Conservation (phyloP, 2,888 invertebrate genomes). For the Chrysolina americana region DNA sequence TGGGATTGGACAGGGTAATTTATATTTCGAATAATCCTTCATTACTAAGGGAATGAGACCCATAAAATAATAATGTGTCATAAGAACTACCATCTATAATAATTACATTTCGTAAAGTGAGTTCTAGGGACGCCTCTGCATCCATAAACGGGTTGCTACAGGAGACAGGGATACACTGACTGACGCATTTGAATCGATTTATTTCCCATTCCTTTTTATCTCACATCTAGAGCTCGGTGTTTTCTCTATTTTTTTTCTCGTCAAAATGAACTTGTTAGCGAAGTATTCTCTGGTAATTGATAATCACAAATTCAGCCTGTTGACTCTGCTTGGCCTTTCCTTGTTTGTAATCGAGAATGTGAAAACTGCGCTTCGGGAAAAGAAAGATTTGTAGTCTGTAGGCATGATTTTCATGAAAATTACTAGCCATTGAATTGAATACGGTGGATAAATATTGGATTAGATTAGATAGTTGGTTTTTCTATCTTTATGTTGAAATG, state of each 20-base stretch:
- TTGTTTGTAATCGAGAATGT: neutral
- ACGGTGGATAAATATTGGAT: neutral
- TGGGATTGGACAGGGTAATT: too few species aligned
- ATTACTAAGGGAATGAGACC: neutral
- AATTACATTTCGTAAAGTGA: neutral
- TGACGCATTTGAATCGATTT: constrained; percentile 37
- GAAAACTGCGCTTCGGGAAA: neutral
- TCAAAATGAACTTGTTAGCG: constrained; percentile 27
- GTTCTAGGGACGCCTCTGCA: neutral
- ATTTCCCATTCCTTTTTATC: constrained; percentile 28
- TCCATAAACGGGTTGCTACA: constrained; percentile 35
- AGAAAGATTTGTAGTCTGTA: neutral
- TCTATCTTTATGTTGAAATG: too few species aligned
- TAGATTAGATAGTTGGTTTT: too few species aligned
- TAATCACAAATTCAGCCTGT: constrained; percentile 27
- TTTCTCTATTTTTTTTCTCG: constrained; percentile 22
- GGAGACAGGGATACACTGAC: constrained; percentile 27
- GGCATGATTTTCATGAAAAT: too few species aligned
- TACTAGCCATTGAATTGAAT: too few species aligned
- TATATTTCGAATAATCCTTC: neutral
- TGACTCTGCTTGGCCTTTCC: constrained; percentile 21
- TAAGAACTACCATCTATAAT: neutral
- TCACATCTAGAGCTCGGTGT: neutral
- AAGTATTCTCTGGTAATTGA: constrained; percentile 33
- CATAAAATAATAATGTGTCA: neutral